Base-by-base conservation (phyloP, 2,113 vertebrate species). In the Vulpes vulpes region DNA sequence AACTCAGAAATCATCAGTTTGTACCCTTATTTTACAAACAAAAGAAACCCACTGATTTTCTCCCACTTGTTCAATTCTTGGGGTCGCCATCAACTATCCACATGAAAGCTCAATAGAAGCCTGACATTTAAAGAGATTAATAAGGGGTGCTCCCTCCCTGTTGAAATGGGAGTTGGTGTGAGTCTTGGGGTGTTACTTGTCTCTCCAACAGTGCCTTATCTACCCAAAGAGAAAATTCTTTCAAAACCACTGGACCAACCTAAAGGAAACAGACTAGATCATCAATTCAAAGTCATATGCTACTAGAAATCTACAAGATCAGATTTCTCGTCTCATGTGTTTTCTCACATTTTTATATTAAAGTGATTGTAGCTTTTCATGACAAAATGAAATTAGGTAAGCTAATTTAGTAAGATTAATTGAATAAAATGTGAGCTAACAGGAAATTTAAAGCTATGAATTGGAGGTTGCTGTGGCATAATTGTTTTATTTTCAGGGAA, bases 351-450 rank as follows among this genome's bases (percentile, higher is more conserved):
- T 86, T 94, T 87, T 67, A 43, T 49, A 78, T 64, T 73, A 81
- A 95, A 90, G 84, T 53, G 12, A 87, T 91, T 38, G 85, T 74
- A 88, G 38, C 27, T 95, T 90, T 84, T 71, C 22, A 76, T 78
- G 20, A 30, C 62, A 86, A 89, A 93, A 84, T 59, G 10, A 96
- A 96, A 96, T 30, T 55, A 81, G 38, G 65, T 32, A 62, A 51
- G 20, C 19, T 80, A 64, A 90, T 27, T 95, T 38, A 60, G 64
- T 79, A 81, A 64, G 25, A 55, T n/a, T 30, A 85, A 51, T 60
- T 83, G 69, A 60, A 57, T 55, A 81, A 86, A 89, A 74, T 89
- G 38, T 15, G 55, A 95, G 55, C 19, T 85, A 91, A 94, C 94
- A 81, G 65, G 53, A 84, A 55, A 69, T 79, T 87, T 86, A 93